Evolutionary conservation across 2,888 invertebrate species (phyloP).

Genomic region (Pterostichus madidus): DNA sequence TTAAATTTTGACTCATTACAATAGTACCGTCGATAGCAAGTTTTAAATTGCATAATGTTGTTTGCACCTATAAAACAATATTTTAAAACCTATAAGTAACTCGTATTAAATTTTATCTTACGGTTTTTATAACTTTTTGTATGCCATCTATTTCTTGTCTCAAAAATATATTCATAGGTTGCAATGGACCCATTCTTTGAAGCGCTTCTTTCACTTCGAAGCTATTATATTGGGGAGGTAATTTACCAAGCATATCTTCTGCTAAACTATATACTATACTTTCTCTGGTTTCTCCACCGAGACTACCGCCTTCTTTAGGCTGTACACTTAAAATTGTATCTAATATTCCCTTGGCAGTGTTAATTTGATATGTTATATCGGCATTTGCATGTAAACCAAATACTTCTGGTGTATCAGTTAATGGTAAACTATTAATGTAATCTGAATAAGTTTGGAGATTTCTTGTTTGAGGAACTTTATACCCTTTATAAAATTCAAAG

Average conservation of each 20-base stretch:
- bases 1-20: conserved; percentile 94
- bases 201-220: conserved; percentile 95
- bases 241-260: conserved; percentile 93
- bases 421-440: conserved; percentile 91
- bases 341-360: conserved; percentile 95
- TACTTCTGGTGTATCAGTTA: conserved; percentile 95
- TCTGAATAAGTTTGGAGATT: conserved; percentile 90
- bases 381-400: conserved; percentile 98
- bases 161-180: conserved; percentile 98
- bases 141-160: conserved; percentile 90
- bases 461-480: conserved; percentile 92
- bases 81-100: neutral
- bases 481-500: conserved; percentile 96
- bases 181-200: conserved; percentile 92
- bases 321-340: conserved; percentile 98
- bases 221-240: conserved; percentile 91
- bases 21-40: conserved; percentile 98
- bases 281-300: conserved; percentile 95
- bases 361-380: conserved; percentile 98
- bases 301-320: conserved; percentile 95
- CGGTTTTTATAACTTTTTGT: conserved; percentile 87
- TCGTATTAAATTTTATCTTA: neutral
- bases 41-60: conserved; percentile 92
- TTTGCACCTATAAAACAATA: conserved; percentile 79
- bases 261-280: conserved; percentile 94